Evolutionary conservation across 1,140 invertebrate species (phyloP).

Genomic region (Mizuhopecten yessoensis): DNA sequence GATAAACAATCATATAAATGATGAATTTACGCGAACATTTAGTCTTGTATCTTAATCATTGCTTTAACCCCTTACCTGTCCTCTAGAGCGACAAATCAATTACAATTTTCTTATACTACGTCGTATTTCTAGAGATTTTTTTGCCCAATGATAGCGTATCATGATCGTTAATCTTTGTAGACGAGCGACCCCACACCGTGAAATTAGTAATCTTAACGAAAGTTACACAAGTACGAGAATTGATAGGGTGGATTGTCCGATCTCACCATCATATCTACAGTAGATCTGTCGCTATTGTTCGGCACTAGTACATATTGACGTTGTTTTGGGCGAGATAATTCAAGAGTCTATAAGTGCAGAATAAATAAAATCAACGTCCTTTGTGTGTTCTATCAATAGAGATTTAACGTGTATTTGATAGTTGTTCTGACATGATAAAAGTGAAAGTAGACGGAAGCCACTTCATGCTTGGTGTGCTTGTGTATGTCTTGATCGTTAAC

Average conservation of each 20-base stretch:
- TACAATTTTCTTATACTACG: neutral
- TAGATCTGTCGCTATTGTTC: neutral
- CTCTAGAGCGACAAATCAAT: neutral
- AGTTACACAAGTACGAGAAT: conserved; percentile 23
- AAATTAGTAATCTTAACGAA: conserved; percentile 1
- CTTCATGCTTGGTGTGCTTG: neutral
- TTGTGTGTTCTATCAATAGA: neutral
- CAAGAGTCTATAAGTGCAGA: conserved; percentile 24
- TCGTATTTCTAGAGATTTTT: no score
- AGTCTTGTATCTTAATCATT: neutral
- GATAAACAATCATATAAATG: no score
- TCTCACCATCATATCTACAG: neutral
- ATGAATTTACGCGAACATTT: neutral
- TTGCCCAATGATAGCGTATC: neutral
- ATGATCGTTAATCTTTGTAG: neutral
- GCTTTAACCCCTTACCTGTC: neutral
- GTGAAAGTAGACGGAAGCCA: neutral
- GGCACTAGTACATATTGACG: neutral
- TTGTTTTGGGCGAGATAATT: neutral
- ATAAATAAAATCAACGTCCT: conserved; percentile 34
- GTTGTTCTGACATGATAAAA: conserved; percentile 28
- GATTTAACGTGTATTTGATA: conserved; percentile 29
- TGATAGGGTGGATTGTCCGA: neutral
- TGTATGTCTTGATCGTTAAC: neutral
- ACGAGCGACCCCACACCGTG: neutral